Evolutionary conservation across 2,888 invertebrate genomes (phyloP).

Genomic region (Clivina fossor): DNA sequence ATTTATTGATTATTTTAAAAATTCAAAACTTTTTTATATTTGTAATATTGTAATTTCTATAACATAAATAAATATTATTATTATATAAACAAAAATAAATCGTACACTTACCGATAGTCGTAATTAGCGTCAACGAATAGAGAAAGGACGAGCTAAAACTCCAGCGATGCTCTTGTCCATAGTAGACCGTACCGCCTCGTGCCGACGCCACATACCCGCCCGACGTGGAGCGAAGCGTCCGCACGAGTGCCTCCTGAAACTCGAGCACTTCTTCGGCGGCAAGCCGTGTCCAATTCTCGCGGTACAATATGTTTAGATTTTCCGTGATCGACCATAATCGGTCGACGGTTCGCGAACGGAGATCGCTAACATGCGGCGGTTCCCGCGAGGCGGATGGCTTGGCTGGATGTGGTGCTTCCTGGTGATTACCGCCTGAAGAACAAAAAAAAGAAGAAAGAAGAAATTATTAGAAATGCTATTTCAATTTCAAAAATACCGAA

Average conservation of each 20-base stretch:
- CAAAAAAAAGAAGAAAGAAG: no score
- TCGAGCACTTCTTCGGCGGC: slow-evolving; percentile 85
- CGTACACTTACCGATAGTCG: slow-evolving; percentile 87
- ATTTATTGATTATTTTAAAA: no score
- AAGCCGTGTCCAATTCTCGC: slow-evolving; percentile 87
- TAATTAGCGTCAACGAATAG: slow-evolving; percentile 90
- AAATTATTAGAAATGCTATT: no score
- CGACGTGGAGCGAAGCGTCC: slow-evolving; percentile 49
- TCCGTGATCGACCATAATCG: slow-evolving; percentile 84
- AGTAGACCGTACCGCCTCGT: slow-evolving; percentile 50
- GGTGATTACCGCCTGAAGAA: slow-evolving; percentile 43
- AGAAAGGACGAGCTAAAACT: slow-evolving; percentile 90
- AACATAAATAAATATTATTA: not conserved
- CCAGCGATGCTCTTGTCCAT: slow-evolving; percentile 69
- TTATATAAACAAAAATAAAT: no score
- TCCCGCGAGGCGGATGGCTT: slow-evolving; percentile 62
- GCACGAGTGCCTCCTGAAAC: slow-evolving; percentile 70
- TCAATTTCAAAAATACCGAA: no score
- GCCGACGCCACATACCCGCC: slow-evolving; percentile 49
- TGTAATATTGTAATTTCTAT: no score
- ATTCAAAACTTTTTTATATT: no score
- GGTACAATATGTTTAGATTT: slow-evolving; percentile 84
- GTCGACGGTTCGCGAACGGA: slow-evolving; percentile 75
- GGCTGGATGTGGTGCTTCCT: slow-evolving; percentile 65
- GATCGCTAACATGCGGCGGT: slow-evolving; percentile 51